Evolutionary conservation across 30 jellyfish, hydroid and myxozoan genomes (phyloP), one percentile per base, ranked within the genome.

Genomic region (Turritopsis rubra): DNA sequence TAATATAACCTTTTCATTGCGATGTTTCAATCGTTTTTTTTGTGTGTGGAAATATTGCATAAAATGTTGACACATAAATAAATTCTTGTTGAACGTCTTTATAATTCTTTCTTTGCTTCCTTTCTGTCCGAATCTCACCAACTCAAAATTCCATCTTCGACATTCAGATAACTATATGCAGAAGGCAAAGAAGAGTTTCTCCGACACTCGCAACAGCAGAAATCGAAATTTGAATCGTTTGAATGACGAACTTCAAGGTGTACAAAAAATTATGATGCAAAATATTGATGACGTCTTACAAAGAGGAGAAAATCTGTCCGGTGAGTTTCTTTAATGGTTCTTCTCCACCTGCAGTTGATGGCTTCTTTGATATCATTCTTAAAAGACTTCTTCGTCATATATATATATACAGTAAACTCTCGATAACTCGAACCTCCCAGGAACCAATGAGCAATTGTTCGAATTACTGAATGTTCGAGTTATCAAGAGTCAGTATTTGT

Each of bases 221-320:
- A 89, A 88, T 65, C 29, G 89, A 28, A 85, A 78, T 60, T 31
- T 92, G 85, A 75, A 83, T 16, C 89, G 97, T 21, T 66, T 94
- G 17, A 94, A 85, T 85, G 99, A 94, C 79, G 99, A 94, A 74
- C 82, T 94, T 21, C 99, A 94, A 76, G 99, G 88, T 83, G 99
- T 94, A 26, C 99, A 94, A 53, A 89, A 88, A 87, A 94, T 94
- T 31, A 94, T 94, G 99, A 94, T 94, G 85, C 96, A 94, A 53
- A 94, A 94, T 76, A 94, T 94, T 66, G 99, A 94, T 83, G 99
- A 89, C 76, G 97, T 94, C 13, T 81, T 94, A 22, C 99, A 94
- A 72, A 80, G 99, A 53, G 99, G 97, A 19, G 99, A 94, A 82
- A 95, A 89, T 25, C 89, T 94, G 52, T 94, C 99, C 66, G 97